These are phyloP conservation scores for Equus przewalskii DNA, from an alignment of 2,113 vertebrate genomes.

Conservation along the genomic window DNA sequence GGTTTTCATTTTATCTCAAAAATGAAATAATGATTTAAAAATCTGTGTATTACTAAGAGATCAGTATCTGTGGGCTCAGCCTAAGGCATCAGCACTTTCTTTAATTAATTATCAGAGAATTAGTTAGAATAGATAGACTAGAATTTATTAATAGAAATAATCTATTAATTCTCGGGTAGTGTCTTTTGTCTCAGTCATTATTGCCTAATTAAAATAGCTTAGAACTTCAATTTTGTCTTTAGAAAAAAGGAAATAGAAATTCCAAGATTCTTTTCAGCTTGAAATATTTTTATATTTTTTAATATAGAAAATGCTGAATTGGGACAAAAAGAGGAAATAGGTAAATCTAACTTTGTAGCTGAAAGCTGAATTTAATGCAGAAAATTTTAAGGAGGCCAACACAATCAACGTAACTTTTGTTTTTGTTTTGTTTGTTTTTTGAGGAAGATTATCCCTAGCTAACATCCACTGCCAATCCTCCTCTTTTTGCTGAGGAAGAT, in stretches of 20 bases:
- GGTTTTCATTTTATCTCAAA: background rate
- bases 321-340: background rate
- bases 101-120: no score
- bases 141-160: background rate
- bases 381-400: background rate
- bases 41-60: background rate
- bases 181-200: background rate
- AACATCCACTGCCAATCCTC: no score
- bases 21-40: background rate
- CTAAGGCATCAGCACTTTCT: background rate
- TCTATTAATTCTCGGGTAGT: background rate
- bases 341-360: background rate
- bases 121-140: no score
- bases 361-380: background rate
- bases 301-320: background rate
- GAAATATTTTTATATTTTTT: background rate
- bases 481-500: no score
- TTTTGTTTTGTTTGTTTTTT: no score
- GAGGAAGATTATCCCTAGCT: no score
- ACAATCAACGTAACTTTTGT: background rate
- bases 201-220: slow-evolving; percentile 3
- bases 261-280: background rate
- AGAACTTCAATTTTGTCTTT: slow-evolving; percentile 29
- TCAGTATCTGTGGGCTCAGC: background rate
- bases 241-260: background rate